Conservation (phyloP, 1,140 invertebrate genomes). For the Neodiprion pinetum region DNA sequence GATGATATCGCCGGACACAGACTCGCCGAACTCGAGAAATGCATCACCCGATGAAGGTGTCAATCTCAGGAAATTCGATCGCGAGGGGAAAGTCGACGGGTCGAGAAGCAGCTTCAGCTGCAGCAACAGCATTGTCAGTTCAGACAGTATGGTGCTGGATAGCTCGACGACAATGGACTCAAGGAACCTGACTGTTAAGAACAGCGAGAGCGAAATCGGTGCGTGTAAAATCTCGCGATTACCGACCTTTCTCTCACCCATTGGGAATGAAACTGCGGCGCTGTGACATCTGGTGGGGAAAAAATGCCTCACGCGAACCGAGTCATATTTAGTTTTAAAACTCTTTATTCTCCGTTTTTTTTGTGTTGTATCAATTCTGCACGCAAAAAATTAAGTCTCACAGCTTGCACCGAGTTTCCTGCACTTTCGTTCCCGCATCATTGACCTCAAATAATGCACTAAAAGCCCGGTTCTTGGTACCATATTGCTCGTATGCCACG, state of each 20-base stretch:
- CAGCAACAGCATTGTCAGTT: slow-evolving; percentile 52
- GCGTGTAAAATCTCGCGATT: slow-evolving; percentile 22
- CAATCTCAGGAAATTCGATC: slow-evolving; percentile 28
- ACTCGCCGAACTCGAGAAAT: slow-evolving; percentile 43
- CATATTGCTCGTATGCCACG: slow-evolving; percentile 19
- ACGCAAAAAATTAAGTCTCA: too few species aligned
- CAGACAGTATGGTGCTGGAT: slow-evolving; percentile 44
- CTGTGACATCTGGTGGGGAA: too few species aligned
- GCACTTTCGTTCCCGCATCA: too few species aligned
- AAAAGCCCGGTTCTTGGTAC: not conserved
- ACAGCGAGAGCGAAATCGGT: slow-evolving; percentile 58
- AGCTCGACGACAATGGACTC: slow-evolving; percentile 49
- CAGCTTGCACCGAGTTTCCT: too few species aligned
- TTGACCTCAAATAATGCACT: slow-evolving; percentile 2
- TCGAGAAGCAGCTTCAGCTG: slow-evolving; percentile 32
- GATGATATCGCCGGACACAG: slow-evolving; percentile 55
- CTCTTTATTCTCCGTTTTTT: not conserved
- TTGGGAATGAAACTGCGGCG: too few species aligned
- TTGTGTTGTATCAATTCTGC: not conserved
- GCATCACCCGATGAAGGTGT: slow-evolving; percentile 38
- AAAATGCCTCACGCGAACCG: too few species aligned
- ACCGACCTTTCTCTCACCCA: not conserved
- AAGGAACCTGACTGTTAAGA: slow-evolving; percentile 46
- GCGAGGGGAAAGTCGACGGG: slow-evolving; percentile 25
- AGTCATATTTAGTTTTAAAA: not conserved